phyloP scores from a whole-genome alignment of 2,797 vertebrate species.

The Okamejei kenojei region DNA sequence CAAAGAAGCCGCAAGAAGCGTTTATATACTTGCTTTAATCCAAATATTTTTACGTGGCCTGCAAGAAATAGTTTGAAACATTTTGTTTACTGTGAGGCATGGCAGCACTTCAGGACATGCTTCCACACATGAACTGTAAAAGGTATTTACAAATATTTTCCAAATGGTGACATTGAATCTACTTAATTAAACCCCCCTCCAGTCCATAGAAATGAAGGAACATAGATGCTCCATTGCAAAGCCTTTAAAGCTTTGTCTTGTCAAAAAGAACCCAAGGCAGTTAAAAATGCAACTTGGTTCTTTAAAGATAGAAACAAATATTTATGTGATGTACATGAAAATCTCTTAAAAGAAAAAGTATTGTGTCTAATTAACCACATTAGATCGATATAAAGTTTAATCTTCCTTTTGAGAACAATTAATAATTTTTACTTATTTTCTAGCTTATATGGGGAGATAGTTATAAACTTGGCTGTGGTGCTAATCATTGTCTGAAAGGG shows the following conservation, averaged over 20 bases:
- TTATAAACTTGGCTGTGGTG: constrained; percentile 56
- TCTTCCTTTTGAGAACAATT: neutral
- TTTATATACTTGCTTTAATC: neutral
- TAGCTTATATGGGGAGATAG: constrained; percentile 57
- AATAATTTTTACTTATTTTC: constrained; percentile 40
- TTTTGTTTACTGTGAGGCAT: neutral
- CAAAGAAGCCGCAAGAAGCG: neutral
- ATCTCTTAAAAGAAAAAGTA: neutral
- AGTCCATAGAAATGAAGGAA: neutral
- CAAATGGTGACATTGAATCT: neutral
- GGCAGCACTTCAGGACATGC: neutral
- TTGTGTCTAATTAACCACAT: neutral
- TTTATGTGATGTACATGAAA: neutral
- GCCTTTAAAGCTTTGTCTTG: neutral
- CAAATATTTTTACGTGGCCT: neutral
- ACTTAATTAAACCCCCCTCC: neutral
- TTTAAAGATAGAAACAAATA: too few relatives aligned
- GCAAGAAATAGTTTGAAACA: neutral
- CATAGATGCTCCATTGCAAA: neutral
- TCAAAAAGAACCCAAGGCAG: neutral
- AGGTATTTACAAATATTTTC: neutral
- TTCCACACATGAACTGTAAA: neutral
- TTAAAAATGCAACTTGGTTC: too few relatives aligned
- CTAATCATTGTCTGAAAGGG: constrained; percentile 46
- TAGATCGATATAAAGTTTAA: neutral